These are phyloP conservation scores for Neodiprion virginianus DNA, from an alignment of 1,140 invertebrate genomes.

Conservation along the genomic window DNA sequence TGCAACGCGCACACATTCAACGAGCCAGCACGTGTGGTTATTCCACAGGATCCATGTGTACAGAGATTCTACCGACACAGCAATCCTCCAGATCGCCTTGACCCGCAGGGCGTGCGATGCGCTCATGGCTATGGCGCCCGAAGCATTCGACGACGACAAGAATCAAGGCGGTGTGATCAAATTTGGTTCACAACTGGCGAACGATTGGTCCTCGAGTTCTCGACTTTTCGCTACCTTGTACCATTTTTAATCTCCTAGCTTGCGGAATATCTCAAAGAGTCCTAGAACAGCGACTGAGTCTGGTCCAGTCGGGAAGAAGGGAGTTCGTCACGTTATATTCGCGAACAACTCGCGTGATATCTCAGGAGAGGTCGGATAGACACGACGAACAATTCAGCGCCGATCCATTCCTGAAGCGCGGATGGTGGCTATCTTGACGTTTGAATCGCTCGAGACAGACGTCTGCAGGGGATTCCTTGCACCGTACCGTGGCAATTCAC, in stretches of 20 bases:
- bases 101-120: slow-evolving; percentile 48
- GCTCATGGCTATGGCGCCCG: slow-evolving; percentile 26
- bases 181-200: background rate
- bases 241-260: too few species aligned
- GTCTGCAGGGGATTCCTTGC: slow-evolving; percentile 11
- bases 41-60: background rate
- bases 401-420: slow-evolving; percentile 28
- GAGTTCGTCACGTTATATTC: background rate
- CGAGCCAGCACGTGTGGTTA: background rate
- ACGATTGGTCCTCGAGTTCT: background rate
- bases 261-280: too few species aligned
- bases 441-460: slow-evolving; percentile 40
- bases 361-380: background rate
- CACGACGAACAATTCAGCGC: slow-evolving; percentile 29
- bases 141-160: background rate
- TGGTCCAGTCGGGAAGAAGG: background rate
- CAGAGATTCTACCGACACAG: slow-evolving; percentile 15
- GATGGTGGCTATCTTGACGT: slow-evolving; percentile 38
- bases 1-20: background rate
- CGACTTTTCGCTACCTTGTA: too few species aligned
- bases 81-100: slow-evolving; percentile 46
- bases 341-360: background rate
- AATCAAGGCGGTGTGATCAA: background rate
- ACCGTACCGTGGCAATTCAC: slow-evolving; percentile 20
- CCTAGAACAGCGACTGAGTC: background rate